Evolutionary conservation across 2,888 invertebrate species (phyloP).

Genomic region (Gortyna flavago): DNA sequence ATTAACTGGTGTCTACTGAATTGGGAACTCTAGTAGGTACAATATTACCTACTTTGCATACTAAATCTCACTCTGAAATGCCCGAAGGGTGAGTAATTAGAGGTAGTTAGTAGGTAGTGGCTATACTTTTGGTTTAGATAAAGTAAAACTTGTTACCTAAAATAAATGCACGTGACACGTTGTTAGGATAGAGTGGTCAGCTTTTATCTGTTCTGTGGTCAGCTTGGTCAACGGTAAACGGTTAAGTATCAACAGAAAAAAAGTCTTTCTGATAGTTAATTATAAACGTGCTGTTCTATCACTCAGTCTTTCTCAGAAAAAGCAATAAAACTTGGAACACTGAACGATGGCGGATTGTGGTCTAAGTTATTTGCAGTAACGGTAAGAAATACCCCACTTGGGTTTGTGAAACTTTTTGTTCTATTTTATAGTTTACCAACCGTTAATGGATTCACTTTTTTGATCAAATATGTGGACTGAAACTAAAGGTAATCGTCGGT

Average conservation of each 20-base stretch:
- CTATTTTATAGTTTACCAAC: neutral
- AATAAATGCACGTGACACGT: neutral
- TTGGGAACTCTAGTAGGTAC: neutral
- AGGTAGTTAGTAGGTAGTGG: neutral
- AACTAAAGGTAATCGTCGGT: neutral
- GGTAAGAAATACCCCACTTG: slow-evolving; percentile 20
- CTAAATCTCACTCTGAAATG: neutral
- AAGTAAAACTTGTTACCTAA: neutral
- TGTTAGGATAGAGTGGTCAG: neutral
- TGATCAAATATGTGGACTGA: neutral
- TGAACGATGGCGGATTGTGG: neutral
- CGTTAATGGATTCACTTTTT: neutral
- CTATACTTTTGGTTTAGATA: neutral
- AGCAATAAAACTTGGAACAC: slow-evolving; percentile 11
- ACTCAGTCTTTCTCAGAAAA: slow-evolving; percentile 9
- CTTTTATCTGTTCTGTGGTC: no score
- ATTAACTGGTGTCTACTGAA: neutral
- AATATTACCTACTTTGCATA: slow-evolving; percentile 6
- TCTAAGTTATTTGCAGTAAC: slow-evolving; percentile 37
- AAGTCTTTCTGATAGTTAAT: neutral
- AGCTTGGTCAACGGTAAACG: neutral
- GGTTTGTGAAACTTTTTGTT: neutral
- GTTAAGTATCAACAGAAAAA: neutral
- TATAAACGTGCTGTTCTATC: neutral
- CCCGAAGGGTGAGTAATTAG: neutral